Conservation (phyloP, 2,113 vertebrate species). For the Plestiodon gilberti region DNA sequence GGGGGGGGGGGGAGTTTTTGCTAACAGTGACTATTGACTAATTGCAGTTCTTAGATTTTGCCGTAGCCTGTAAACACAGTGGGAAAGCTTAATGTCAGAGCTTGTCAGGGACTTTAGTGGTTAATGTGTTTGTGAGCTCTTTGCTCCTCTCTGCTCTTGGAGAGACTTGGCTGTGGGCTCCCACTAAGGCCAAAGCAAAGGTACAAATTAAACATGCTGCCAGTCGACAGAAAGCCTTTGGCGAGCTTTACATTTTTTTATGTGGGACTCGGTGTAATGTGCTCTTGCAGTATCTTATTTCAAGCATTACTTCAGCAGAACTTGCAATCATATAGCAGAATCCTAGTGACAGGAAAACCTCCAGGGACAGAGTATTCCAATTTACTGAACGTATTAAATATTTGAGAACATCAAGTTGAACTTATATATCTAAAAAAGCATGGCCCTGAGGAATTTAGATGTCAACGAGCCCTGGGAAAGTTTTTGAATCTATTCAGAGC, state of each 20-base stretch:
- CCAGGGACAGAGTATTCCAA: not conserved
- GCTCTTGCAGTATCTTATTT: constrained; percentile 5
- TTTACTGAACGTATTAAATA: constrained; percentile 20
- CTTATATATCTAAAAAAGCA: not conserved
- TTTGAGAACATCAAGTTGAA: not conserved
- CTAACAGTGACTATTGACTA: not conserved
- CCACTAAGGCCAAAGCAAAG: not conserved
- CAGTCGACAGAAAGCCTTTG: constrained; percentile 6
- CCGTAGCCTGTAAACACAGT: not conserved
- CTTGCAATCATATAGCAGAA: not conserved
- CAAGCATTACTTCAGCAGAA: not conserved
- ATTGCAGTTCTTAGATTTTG: not conserved
- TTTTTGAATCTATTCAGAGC: not conserved
- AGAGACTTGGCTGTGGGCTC: not conserved
- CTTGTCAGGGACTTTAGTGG: not conserved
- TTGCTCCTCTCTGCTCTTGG: not conserved
- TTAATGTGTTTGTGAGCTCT: not conserved
- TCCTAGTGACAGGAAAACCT: constrained; percentile 4
- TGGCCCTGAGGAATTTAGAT: not conserved
- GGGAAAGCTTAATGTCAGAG: not conserved
- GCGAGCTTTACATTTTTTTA: constrained; percentile 29
- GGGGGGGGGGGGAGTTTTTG: not conserved
- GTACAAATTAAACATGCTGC: not conserved
- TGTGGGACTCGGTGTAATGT: not conserved
- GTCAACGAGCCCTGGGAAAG: not conserved